Evolutionary conservation across 37 sponge, comb jelly and placozoan species (phyloP).

Genomic region (Cliona cf. orientalis): DNA sequence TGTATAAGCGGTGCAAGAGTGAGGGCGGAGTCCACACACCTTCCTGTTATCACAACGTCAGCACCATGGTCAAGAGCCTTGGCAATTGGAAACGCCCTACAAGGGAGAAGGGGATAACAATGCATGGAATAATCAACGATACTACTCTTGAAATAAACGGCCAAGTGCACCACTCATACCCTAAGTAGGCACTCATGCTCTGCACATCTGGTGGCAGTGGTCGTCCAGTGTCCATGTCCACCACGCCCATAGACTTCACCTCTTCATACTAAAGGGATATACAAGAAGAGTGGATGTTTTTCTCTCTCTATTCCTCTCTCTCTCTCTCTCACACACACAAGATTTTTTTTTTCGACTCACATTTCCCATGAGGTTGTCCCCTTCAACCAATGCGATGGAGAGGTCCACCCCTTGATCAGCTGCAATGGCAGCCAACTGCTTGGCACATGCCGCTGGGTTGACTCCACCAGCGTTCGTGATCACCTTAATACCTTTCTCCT

Average conservation of each 20-base stretch:
- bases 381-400: conserved; percentile 88
- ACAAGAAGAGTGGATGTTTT: not conserved
- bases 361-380: conserved; percentile 84
- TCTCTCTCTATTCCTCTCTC: not conserved
- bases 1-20: conserved; percentile 96
- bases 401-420: conserved; percentile 77
- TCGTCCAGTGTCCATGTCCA: conserved; percentile 17
- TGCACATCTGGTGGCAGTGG: conserved; percentile 50
- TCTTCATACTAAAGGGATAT: conserved; percentile 11
- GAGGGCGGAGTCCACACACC: conserved; percentile 96
- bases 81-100: conserved; percentile 92
- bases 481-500: conserved; percentile 82
- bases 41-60: conserved; percentile 95
- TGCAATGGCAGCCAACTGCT: conserved; percentile 54
- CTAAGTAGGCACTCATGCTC: conserved; percentile 95
- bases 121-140: not conserved
- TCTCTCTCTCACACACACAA: not conserved
- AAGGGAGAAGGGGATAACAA: conserved; percentile 1
- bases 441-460: conserved; percentile 80
- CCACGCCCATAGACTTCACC: conserved; percentile 18
- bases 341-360: conserved; percentile 10
- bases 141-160: not conserved
- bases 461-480: conserved; percentile 96
- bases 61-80: conserved; percentile 86
- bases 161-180: conserved; percentile 62